These are phyloP conservation scores for Conger conger DNA, from an alignment of 2,113 vertebrate species.

Conservation along the genomic window DNA sequence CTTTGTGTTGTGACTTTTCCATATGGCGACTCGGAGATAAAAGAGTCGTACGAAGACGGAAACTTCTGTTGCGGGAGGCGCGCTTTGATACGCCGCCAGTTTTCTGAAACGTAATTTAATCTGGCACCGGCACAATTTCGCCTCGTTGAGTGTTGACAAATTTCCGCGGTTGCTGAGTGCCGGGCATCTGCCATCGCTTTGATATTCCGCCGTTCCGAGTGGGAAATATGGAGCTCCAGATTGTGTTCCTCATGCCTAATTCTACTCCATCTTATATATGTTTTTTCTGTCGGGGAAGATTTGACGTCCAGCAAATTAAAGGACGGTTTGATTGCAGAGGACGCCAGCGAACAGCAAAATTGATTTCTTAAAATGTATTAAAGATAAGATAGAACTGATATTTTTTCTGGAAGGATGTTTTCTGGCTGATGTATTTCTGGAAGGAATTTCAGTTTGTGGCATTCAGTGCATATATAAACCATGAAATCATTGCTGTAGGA, in stretches of 20 bases:
- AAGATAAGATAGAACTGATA: neutral
- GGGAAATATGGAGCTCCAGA: slow-evolving; percentile 31
- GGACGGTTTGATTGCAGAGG: neutral
- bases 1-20: neutral
- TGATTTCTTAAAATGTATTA: neutral
- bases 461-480: too few relatives aligned
- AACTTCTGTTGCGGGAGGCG: slow-evolving; percentile 4
- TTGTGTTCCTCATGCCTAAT: neutral
- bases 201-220: slow-evolving; percentile 51
- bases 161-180: slow-evolving; percentile 35
- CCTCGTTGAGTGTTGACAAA: slow-evolving; percentile 33
- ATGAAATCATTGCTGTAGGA: too few relatives aligned
- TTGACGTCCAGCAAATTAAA: neutral
- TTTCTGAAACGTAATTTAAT: slow-evolving; percentile 23
- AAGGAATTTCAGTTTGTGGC: too few relatives aligned
- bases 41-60: slow-evolving; percentile 6
- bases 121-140: slow-evolving; percentile 25
- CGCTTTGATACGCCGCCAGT: neutral
- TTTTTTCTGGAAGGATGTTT: too few relatives aligned
- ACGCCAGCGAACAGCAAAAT: neutral
- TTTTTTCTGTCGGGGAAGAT: neutral
- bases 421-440: too few relatives aligned
- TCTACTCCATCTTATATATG: neutral
- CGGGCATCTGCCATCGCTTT: slow-evolving; percentile 37
- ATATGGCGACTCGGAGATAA: slow-evolving; percentile 8